Conservation (phyloP, 2,888 invertebrate species). For the Aleiodes alternator region DNA sequence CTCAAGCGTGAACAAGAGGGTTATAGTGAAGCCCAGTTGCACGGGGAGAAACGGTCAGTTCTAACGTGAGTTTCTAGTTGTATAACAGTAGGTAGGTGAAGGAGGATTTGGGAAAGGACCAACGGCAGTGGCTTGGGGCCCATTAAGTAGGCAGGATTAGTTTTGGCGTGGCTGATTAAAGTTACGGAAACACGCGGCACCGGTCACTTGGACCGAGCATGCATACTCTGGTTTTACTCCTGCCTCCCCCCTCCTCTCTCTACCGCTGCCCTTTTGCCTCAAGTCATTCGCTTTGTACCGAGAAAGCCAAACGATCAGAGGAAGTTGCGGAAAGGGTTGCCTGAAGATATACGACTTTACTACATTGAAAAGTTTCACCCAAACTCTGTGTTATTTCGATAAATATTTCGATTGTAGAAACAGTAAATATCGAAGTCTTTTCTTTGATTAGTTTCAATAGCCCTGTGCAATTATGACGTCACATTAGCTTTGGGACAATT, state of each 20-base stretch:
- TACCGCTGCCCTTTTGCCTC: background rate
- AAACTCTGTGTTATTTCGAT: conserved; percentile 7
- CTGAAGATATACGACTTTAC: conserved; percentile 23
- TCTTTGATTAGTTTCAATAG: no score
- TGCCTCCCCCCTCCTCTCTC: background rate
- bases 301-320: conserved; percentile 3
- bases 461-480: no score
- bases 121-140: conserved; percentile 45
- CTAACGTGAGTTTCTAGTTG: conserved; percentile 52
- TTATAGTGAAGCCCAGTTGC: conserved; percentile 10
- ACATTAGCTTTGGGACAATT: no score
- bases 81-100: conserved; percentile 4
- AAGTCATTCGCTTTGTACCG: conserved; percentile 20
- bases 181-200: conserved; percentile 57
- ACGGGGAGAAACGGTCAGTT: conserved; percentile 46
- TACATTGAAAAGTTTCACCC: background rate
- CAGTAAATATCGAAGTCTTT: no score
- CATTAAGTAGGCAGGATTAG: conserved; percentile 59
- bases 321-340: conserved; percentile 26
- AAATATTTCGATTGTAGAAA: background rate
- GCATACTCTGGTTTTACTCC: conserved; percentile 23
- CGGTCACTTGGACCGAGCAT: conserved; percentile 38
- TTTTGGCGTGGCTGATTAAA: conserved; percentile 62
- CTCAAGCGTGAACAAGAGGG: conserved; percentile 28
- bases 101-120: background rate